phyloP scores from a whole-genome alignment of 2,797 vertebrate species.

The Peromyscus aztecus region DNA sequence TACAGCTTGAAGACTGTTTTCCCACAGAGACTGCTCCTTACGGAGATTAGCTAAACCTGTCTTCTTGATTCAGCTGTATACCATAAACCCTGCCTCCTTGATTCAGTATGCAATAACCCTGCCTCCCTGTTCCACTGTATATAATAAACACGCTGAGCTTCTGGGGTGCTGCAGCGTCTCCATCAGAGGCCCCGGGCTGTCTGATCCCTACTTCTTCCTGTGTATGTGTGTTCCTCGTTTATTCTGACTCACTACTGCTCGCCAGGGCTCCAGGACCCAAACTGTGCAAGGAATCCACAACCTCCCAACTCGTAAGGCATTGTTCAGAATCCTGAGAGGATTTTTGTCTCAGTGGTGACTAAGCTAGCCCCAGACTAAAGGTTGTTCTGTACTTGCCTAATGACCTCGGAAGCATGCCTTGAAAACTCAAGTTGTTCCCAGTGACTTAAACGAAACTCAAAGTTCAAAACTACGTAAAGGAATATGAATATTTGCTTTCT shows the following conservation, averaged over 20 bases:
- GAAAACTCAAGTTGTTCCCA: neutral
- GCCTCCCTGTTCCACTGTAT: neutral
- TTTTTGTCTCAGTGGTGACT: neutral
- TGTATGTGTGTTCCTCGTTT: neutral
- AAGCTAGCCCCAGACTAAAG: neutral
- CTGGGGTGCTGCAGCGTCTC: neutral
- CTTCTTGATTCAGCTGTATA: slow-evolving; percentile 9
- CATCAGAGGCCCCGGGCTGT: neutral
- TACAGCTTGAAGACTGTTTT: neutral
- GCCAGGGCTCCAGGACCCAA: neutral
- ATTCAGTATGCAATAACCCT: slow-evolving; percentile 22
- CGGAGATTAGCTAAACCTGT: neutral
- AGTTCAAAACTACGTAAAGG: neutral
- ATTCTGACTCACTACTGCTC: neutral
- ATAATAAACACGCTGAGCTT: neutral
- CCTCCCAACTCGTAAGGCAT: neutral
- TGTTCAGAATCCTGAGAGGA: neutral
- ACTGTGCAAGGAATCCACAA: neutral
- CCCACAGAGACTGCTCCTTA: neutral
- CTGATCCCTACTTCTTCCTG: neutral
- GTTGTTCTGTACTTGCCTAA: neutral
- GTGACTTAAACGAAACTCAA: neutral
- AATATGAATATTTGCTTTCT: neutral
- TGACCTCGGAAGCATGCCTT: neutral
- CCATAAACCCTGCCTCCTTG: neutral